Base-by-base conservation (phyloP, 2,797 vertebrate species). In the Helostoma temminkii region DNA sequence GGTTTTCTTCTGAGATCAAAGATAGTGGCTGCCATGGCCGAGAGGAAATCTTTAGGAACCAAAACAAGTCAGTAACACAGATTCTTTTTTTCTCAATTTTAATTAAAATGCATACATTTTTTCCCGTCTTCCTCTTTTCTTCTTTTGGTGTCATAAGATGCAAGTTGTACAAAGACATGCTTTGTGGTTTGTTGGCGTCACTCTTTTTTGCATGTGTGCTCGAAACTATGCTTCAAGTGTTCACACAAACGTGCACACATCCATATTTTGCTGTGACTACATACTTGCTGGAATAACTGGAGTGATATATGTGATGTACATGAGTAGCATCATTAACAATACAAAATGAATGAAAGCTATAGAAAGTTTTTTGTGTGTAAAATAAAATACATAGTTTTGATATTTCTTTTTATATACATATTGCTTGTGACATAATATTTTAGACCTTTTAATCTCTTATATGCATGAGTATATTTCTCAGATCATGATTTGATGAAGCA, bases 1-100 rank as follows among this genome's bases (percentile, higher is more conserved):
- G 10, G 16, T 34, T 50, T 14, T 52, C 8, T 28, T 47, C 5
- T 39, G 41, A 60, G 46, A 65, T 70, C 50, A 78, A 79, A 73
- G 54, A 25, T 10, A 21, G 43, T 16, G 46, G 54, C 60, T 57
- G 45, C 60, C 18, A 30, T 19, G 12, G 11, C 0, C 9, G 28
- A 50, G 15, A 58, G 24, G 18, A 36, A 68, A 50, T 26, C 5
- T 59, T 66, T 11, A 21, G 54, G 18, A 64, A 50, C 25, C n/a
- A 43, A 32, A 24, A 46, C 18, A 48, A 19, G n/a, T n/a, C 3
- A 26, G 10, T 5, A 43, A 58, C 43, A 45, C 49, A 48, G 12
- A 50, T 46, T 57, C 48, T 66, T 55, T 57, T 53, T 66, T 55
- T 53, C 26, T 47, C 9, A 3, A 32, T 52, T 52, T 28, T 5